These are phyloP conservation scores for Vimba vimba DNA, from an alignment of 2,113 vertebrate genomes.

Conservation along the genomic window DNA sequence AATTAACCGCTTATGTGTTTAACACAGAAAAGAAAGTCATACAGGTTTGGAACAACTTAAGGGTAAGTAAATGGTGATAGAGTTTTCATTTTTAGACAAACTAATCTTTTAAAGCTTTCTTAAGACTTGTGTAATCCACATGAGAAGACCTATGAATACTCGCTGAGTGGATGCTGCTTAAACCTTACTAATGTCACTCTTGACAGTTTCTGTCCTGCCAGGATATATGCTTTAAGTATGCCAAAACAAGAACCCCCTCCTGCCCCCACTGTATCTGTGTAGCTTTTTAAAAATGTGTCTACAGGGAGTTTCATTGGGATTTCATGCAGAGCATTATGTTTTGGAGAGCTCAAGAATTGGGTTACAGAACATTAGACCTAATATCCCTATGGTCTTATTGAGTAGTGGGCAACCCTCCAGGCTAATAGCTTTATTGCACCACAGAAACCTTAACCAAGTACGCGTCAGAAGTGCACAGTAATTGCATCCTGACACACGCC, in stretches of 20 bases:
- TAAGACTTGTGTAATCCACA: constrained; percentile 10
- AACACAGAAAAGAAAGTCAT: background rate
- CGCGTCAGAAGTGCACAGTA: constrained; percentile 25
- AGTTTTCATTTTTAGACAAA: background rate
- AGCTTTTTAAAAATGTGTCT: constrained; percentile 9
- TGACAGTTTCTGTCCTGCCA: constrained; percentile 2
- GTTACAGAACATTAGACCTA: constrained; percentile 50
- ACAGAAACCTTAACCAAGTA: constrained; percentile 48
- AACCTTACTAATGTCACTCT: background rate
- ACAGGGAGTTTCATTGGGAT: constrained; percentile 46
- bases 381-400: constrained; percentile 49
- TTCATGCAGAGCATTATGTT: constrained; percentile 22
- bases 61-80: background rate
- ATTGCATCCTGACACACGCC: constrained; percentile 34
- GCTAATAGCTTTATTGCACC: constrained; percentile 49
- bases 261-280: background rate
- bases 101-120: constrained; percentile 1
- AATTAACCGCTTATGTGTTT: background rate
- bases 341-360: constrained; percentile 37
- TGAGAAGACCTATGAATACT: background rate
- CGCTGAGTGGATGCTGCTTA: background rate
- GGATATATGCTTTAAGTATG: background rate
- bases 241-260: constrained; percentile 13
- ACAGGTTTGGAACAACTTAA: background rate
- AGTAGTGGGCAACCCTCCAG: constrained; percentile 39